Percentiles rank a stretch among this genome's conserved stretches.
These are phyloP conservation scores for Melanotaenia parkinsoni DNA, from an alignment of 2,797 vertebrate genomes.

Conservation along the genomic window DNA sequence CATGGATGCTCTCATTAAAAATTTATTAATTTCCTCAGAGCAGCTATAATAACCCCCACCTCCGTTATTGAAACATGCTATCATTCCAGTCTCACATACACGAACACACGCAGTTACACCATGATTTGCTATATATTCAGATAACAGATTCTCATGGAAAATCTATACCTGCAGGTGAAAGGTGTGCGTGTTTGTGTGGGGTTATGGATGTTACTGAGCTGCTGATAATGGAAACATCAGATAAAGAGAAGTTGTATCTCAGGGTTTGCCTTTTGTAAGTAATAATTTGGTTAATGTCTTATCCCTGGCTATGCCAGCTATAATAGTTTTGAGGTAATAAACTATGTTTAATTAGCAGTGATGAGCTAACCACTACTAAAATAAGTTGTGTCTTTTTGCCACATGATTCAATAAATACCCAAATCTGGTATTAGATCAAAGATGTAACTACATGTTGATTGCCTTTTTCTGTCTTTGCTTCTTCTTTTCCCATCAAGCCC, in stretches of 20 bases:
- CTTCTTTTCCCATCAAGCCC: neutral
- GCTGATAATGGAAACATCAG: conserved; percentile 6
- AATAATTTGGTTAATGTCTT: conserved; percentile 59
- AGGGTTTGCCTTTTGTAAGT: neutral
- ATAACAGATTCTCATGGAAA: conserved; percentile 38
- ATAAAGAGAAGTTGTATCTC: neutral
- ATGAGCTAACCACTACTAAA: conserved; percentile 53
- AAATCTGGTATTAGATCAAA: conserved; percentile 6
- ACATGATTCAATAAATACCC: neutral
- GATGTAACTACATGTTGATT: conserved; percentile 10
- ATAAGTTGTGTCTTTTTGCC: neutral
- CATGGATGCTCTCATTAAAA: conserved; percentile 52
- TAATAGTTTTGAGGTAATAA: conserved; percentile 45
- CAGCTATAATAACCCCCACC: conserved; percentile 37
- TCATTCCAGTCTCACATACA: conserved; percentile 9
- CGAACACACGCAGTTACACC: conserved; percentile 9
- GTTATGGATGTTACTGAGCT: conserved; percentile 1
- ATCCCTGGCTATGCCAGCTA: conserved; percentile 43
- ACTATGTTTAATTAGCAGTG: conserved; percentile 49
- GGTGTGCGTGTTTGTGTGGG: conserved; percentile 10
- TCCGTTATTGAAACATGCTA: conserved; percentile 21
- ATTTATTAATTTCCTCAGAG: conserved; percentile 58
- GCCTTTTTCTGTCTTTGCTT: conserved; percentile 10
- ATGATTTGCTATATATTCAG: conserved; percentile 40
- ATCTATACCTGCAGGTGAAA: conserved; percentile 27